These are phyloP conservation scores for Lasioglossum albipes DNA, from an alignment of 1,140 invertebrate species.

Conservation along the genomic window DNA sequence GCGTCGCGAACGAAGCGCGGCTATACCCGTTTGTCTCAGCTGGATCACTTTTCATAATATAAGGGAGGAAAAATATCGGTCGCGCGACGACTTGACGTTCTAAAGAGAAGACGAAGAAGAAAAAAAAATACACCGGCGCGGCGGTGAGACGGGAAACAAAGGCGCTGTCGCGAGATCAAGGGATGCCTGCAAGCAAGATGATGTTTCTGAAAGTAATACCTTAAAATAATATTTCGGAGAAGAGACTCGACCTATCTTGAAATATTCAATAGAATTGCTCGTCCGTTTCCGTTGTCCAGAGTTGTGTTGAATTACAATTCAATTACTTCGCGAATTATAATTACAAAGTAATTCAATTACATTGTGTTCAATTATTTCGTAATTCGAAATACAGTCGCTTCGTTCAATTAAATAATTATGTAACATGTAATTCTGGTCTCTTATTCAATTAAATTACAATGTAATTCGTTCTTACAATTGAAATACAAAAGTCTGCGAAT, in stretches of 20 bases:
- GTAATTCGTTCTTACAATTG: too few species aligned
- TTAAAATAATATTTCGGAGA: too few species aligned
- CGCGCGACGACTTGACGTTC: not conserved
- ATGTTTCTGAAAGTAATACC: not conserved
- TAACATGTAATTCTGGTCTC: too few species aligned
- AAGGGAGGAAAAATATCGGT: constrained; percentile 2
- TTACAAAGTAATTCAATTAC: too few species aligned
- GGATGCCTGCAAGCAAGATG: not conserved
- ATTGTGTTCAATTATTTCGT: too few species aligned
- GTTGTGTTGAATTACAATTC: too few species aligned
- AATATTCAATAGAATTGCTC: not conserved
- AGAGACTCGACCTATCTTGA: not conserved
- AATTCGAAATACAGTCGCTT: too few species aligned
- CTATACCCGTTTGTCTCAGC: constrained; percentile 15
- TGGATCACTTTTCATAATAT: constrained; percentile 30
- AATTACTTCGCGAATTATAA: too few species aligned
- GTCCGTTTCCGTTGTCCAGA: too few species aligned
- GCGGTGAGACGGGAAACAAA: not conserved
- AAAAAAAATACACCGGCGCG: not conserved
- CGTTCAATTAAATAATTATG: too few species aligned
- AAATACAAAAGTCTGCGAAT: too few species aligned
- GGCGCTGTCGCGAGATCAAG: not conserved
- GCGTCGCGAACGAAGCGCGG: not conserved
- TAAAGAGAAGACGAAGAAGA: not conserved
- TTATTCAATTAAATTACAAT: too few species aligned